Conservation (phyloP, 2,797 vertebrate genomes). For the Linurgus olivaceus region DNA sequence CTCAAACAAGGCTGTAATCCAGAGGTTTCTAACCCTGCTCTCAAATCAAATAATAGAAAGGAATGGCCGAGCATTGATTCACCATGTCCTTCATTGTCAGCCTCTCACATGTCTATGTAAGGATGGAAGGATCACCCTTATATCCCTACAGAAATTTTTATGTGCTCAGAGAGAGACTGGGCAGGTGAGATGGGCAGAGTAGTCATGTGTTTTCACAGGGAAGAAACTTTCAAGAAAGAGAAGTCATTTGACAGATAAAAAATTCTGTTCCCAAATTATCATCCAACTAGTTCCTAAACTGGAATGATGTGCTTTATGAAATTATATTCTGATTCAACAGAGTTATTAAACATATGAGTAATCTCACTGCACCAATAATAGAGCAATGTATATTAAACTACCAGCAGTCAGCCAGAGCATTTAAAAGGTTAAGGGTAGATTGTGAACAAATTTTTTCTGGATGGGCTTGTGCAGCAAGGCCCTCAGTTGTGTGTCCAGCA, state of each 20-base stretch:
- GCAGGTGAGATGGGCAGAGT: neutral
- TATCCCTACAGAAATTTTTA: neutral
- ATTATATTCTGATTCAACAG: slow-evolving; percentile 15
- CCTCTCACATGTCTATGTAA: neutral
- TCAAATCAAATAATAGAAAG: neutral
- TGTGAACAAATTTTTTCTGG: neutral
- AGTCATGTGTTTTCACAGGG: neutral
- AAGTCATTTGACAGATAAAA: neutral
- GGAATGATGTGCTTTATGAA: neutral
- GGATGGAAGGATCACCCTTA: neutral
- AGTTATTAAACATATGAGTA: slow-evolving; percentile 17
- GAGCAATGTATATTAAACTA: neutral
- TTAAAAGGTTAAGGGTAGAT: neutral
- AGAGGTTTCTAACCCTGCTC: neutral
- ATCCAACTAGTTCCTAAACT: neutral
- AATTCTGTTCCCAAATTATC: neutral
- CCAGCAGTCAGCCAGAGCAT: neutral
- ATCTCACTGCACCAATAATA: neutral
- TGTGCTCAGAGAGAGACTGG: neutral
- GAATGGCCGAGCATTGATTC: neutral
- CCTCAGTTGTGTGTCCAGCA: neutral
- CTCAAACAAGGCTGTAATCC: neutral
- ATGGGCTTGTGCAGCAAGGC: neutral
- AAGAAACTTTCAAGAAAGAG: neutral
- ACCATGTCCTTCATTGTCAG: neutral